Conservation (phyloP, 2,797 vertebrate species). For the Pelochelys cantorii region DNA sequence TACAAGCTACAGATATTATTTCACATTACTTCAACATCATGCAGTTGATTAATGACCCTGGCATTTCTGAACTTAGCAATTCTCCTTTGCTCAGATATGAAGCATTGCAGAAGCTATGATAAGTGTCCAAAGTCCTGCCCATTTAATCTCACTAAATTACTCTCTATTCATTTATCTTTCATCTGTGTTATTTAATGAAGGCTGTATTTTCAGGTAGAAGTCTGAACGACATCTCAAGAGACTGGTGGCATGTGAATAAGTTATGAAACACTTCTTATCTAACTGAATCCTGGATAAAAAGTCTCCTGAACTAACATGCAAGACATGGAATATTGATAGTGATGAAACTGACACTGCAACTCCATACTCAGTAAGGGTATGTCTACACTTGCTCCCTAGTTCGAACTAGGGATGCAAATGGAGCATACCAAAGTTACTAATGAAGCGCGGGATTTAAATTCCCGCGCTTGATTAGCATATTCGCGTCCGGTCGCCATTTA, state of each 20-base stretch:
- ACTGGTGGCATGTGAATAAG: not conserved
- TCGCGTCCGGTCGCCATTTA: no score
- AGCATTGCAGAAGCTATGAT: slow-evolving; percentile 5
- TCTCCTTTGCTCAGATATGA: not conserved
- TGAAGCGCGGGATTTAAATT: no score
- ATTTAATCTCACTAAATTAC: slow-evolving; percentile 50
- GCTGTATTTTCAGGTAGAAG: slow-evolving; percentile 31
- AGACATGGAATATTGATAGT: not conserved
- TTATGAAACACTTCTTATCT: not conserved
- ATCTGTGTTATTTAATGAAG: slow-evolving; percentile 46
- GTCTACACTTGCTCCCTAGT: no score
- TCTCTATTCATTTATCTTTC: slow-evolving; percentile 48
- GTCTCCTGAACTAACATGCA: not conserved
- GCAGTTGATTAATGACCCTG: slow-evolving; percentile 54
- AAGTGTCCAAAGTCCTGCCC: slow-evolving; percentile 26
- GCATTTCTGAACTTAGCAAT: slow-evolving; percentile 53
- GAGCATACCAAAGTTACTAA: no score
- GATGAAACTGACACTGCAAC: not conserved
- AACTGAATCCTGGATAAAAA: not conserved
- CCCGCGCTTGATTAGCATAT: no score
- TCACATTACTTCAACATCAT: slow-evolving; percentile 22
- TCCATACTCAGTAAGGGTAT: not conserved
- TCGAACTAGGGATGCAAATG: no score
- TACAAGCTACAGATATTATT: slow-evolving; percentile 24
- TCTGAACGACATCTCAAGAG: not conserved